These are phyloP conservation scores for Drosophila fungiperda DNA, from an alignment of 2,888 invertebrate species.

Conservation along the genomic window DNA sequence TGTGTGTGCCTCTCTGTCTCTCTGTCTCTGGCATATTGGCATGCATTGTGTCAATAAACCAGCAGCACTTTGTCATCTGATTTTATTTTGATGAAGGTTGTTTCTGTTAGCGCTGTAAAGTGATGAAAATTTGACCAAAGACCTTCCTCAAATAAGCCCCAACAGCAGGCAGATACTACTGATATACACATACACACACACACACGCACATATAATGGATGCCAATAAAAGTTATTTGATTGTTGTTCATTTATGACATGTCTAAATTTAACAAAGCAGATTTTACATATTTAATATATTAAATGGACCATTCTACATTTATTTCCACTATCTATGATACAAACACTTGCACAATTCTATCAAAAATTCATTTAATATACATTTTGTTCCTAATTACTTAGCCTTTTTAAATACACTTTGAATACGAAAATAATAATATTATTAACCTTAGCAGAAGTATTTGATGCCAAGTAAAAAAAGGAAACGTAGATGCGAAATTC, in stretches of 20 bases:
- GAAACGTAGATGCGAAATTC: neutral
- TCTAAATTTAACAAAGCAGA: conserved; percentile 1
- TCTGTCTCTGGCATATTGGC: conserved; percentile 64
- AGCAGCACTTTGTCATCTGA: conserved; percentile 60
- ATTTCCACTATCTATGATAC: neutral
- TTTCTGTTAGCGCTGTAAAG: conserved; percentile 58
- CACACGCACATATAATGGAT: neutral
- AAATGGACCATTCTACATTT: neutral
- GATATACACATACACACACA: neutral
- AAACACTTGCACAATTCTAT: neutral
- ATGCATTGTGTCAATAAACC: conserved; percentile 71
- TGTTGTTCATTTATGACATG: conserved; percentile 19
- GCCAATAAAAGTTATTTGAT: conserved; percentile 22
- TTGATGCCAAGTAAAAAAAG: neutral
- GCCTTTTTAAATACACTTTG: neutral
- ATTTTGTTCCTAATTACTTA: neutral
- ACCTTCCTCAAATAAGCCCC: conserved; percentile 36
- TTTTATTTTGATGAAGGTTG: conserved; percentile 77
- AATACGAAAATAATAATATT: neutral
- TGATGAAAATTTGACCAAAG: conserved; percentile 34
- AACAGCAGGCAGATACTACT: neutral
- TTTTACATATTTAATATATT: neutral
- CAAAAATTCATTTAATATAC: neutral
- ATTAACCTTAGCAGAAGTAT: too few relatives aligned
- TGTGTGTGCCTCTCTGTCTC: neutral